These are phyloP conservation scores for Numenius arquata DNA, from an alignment of 2,113 vertebrate genomes.

Conservation along the genomic window DNA sequence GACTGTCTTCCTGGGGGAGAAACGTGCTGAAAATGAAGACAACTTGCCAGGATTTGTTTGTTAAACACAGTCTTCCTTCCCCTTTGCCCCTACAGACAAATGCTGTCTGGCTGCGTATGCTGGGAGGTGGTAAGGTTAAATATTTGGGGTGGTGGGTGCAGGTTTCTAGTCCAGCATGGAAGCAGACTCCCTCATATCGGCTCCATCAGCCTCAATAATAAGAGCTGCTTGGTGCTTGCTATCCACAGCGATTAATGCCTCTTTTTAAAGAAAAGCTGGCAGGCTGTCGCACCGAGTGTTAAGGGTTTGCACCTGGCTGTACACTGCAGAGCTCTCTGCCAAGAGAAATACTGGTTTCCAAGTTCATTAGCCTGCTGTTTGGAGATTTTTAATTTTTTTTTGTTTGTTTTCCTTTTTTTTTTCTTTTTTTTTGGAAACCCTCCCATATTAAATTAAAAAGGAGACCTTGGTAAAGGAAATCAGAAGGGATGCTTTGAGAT, in stretches of 20 bases:
- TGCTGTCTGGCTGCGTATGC: neutral
- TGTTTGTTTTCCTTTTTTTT: neutral
- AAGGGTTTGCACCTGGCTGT: slow-evolving; percentile 40
- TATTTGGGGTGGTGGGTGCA: neutral
- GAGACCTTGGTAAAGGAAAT: neutral
- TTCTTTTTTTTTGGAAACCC: neutral
- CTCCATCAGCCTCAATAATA: neutral
- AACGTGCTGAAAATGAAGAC: neutral
- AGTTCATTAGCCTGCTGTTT: slow-evolving; percentile 20
- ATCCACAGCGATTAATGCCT: neutral
- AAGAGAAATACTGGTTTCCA: slow-evolving; percentile 26
- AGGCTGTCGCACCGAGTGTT: neutral
- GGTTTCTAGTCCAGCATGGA: neutral
- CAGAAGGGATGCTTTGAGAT: slow-evolving; percentile 20
- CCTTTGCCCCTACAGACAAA: neutral
- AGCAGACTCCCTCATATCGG: neutral
- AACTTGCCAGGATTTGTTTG: neutral
- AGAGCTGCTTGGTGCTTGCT: neutral
- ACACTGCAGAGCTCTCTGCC: neutral
- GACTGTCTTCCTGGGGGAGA: neutral
- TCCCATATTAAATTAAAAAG: slow-evolving; percentile 34
- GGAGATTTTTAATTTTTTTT: neutral
- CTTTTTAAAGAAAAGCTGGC: slow-evolving; percentile 35
- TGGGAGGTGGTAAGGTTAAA: neutral
- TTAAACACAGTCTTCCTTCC: neutral